Evolutionary conservation across 2,797 vertebrate genomes (phyloP), one percentile per base, ranked within the genome.

Genomic region (Antrozous pallidus): DNA sequence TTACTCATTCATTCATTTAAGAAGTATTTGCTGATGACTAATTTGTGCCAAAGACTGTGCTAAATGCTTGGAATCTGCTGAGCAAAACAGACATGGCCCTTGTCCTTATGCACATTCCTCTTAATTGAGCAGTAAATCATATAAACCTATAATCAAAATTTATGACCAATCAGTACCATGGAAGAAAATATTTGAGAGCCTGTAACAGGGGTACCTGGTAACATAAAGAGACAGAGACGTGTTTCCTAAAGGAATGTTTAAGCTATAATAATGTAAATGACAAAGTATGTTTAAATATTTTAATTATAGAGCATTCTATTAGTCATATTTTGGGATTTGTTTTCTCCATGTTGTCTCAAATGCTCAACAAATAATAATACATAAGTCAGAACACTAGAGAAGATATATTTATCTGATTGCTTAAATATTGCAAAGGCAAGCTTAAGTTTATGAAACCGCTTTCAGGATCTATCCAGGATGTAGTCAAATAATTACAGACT

Each of bases 401-500:
- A 82, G 18, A 71, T 51, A 0, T 42, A 65, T 78, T 82, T 86
- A 69, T 45, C 10, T 89, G 93, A 85, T 38, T 81, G 3, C 17
- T 81, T 82, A 92, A 92, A 82, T 94, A 71, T 71, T 93, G 38
- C 24, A 78, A 95, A 90, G 74, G 0, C 74, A 42, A 91, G 1
- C 40, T 85, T 91, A 70, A 90, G 4, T 92, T 58, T 83, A 70
- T 81, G 26, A 94, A 93, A 94, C 81, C 92, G 45, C 63, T 71
- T 90, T 91, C 20, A 82, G 42, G 36, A 89, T 94, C 45, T 75
- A 88, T 28, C 31, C 4, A 94, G 54, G 17, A 80, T n/a, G 16
- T 28, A 74, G 40, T 11, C 33, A 83, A 93, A 79, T 74, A 93
- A 56, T 93, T 94, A 82, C 4, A 95, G 12, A 91, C 67, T 78